Evolutionary conservation across 2,113 vertebrate species (phyloP).

Genomic region (Pogona vitticeps): DNA sequence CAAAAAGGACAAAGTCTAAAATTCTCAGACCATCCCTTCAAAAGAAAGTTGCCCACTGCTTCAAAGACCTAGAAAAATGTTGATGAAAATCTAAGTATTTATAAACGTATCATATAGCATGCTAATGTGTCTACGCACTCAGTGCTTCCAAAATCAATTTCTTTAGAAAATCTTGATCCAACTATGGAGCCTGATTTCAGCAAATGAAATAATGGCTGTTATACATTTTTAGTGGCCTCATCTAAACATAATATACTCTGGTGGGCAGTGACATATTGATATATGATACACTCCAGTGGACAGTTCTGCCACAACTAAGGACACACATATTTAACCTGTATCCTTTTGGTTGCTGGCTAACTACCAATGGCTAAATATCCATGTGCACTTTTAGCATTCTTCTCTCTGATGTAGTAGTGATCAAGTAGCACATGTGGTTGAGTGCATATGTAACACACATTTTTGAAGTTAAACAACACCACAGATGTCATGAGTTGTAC

Average conservation of each 20-base stretch:
- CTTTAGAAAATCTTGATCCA: neutral
- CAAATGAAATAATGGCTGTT: neutral
- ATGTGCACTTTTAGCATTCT: neutral
- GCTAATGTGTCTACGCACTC: neutral
- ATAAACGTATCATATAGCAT: neutral
- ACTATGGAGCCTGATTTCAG: neutral
- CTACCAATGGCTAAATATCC: neutral
- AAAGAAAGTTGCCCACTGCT: constrained; percentile 9
- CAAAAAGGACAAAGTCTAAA: neutral
- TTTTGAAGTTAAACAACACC: neutral
- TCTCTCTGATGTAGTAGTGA: neutral
- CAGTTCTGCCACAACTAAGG: neutral
- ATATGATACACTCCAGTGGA: too few species aligned
- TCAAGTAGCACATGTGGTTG: neutral
- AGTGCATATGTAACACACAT: neutral
- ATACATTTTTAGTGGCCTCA: neutral
- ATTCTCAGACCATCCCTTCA: neutral
- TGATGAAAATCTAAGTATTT: neutral
- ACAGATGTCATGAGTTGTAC: neutral
- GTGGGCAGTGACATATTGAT: neutral
- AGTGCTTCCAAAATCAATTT: neutral
- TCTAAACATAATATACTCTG: neutral
- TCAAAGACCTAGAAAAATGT: neutral
- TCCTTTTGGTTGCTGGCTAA: neutral
- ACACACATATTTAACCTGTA: neutral